Evolutionary conservation across 2,113 vertebrate genomes (phyloP), one percentile per base, ranked within the genome.

Genomic region (Caranx melampygus): DNA sequence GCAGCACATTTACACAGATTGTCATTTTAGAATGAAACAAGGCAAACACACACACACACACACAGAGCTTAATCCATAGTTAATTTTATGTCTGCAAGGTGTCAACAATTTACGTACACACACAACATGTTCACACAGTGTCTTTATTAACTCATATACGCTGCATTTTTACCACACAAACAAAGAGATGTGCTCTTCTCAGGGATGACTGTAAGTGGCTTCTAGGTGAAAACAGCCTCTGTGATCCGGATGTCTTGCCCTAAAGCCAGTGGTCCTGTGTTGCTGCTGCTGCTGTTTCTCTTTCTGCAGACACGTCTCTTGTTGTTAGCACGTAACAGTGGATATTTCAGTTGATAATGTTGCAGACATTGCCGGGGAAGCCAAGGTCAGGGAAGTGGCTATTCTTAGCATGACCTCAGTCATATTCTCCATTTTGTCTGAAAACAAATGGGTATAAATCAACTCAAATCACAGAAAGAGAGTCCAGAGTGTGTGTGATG

Each of bases 171-270:
- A 26, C 54, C 65, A 66, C 69, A 72, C 51, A 55, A 51, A 35
- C 67, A 79, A 47, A 64, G 31, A 59, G 34, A 78, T 75, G 82
- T 61, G 55, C 74, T 75, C 81, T 63, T 82, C 75, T 77, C 59
- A 59, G 45, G 44, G 76, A 84, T 87, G 89, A 91, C 51, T 59
- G 31, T 55, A 70, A 16, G 69, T 75, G 42, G 68, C 78, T 74
- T 42, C 7, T 44, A 73, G 84, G 84, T 81, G 79, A 88, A 44
- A 72, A 62, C 76, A 75, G 70, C 63, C 58, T 57, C 87, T 83
- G 88, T 85, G 88, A 92, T 93, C 78, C 65, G 66, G 87, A 90
- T 85, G 87, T 89, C 59, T 91, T 51, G 87, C 92, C 88, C 83
- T 62, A 18, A 87, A 87, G 93, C 88, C 81, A 86, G 81, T 80